These are phyloP conservation scores for Chaetodon trifasciatus DNA, from an alignment of 2,797 vertebrate species.

Conservation along the genomic window DNA sequence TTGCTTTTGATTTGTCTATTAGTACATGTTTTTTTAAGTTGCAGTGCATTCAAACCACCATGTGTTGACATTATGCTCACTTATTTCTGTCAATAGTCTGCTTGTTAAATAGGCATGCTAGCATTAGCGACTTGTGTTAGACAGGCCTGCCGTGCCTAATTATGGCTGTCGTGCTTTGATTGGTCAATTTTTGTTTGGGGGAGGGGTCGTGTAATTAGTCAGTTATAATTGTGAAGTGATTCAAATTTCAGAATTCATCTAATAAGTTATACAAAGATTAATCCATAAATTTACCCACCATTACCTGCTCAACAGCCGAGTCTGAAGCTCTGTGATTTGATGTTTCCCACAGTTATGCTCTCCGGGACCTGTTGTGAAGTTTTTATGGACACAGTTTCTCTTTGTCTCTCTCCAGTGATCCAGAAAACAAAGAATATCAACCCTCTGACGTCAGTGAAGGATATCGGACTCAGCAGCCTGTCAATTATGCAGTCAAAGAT, in stretches of 20 bases:
- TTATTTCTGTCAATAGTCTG: too few relatives aligned
- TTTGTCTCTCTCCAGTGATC: slow-evolving; percentile 43
- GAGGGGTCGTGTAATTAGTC: not conserved
- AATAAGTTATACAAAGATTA: not conserved
- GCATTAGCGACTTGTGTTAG: too few relatives aligned
- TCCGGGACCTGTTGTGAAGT: not conserved
- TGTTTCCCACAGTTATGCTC: not conserved
- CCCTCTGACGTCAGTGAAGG: slow-evolving; percentile 76
- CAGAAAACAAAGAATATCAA: slow-evolving; percentile 37
- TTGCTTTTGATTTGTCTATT: too few relatives aligned
- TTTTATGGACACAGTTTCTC: slow-evolving; percentile 16
- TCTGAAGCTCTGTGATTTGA: not conserved
- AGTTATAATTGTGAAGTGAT: too few relatives aligned
- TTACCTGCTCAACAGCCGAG: not conserved
- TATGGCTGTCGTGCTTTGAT: not conserved
- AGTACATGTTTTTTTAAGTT: too few relatives aligned
- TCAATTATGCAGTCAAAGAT: slow-evolving; percentile 82
- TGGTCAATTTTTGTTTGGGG: not conserved
- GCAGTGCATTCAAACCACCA: too few relatives aligned
- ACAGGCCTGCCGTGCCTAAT: not conserved
- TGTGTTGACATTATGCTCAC: too few relatives aligned
- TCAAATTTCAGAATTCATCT: not conserved
- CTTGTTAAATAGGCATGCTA: too few relatives aligned
- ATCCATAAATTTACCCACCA: not conserved
- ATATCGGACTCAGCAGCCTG: slow-evolving; percentile 78